Percentiles rank a stretch among this genome's conserved stretches.
These are phyloP conservation scores for Homarus americanus DNA, from an alignment of 1,140 invertebrate species.

Conservation along the genomic window DNA sequence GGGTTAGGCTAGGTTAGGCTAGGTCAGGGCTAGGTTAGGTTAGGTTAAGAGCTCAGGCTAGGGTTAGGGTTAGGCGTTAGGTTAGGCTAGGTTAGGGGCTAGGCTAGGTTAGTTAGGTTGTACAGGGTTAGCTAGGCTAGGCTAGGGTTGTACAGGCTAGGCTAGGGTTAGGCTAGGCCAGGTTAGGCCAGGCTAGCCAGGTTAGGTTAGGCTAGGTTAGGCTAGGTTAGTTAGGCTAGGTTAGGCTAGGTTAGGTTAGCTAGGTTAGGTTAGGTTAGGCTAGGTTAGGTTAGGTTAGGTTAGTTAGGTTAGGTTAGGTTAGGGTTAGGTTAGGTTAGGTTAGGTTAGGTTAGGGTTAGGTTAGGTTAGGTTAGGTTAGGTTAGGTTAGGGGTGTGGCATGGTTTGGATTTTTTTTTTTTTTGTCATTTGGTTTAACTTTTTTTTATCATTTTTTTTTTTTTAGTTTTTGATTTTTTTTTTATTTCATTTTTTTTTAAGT, in stretches of 20 bases:
- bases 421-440: too few relatives aligned
- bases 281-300: conserved; percentile 12
- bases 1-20: conserved; percentile 10
- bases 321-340: conserved; percentile 42
- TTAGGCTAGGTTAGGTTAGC: conserved; percentile 32
- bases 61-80: neutral
- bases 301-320: neutral
- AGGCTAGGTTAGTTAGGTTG: conserved; percentile 58
- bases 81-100: neutral
- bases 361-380: conserved; percentile 24
- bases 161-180: conserved; percentile 19
- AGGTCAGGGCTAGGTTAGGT: conserved; percentile 32
- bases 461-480: too few relatives aligned
- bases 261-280: conserved; percentile 17
- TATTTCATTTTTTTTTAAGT: too few relatives aligned
- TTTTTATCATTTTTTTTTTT: too few relatives aligned
- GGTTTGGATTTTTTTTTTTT: too few relatives aligned
- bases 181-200: conserved; percentile 53
- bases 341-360: conserved; percentile 48
- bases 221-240: neutral
- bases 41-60: conserved; percentile 35
- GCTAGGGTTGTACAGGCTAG: conserved; percentile 15
- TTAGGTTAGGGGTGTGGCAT: neutral
- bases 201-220: conserved; percentile 41
- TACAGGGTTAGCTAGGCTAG: conserved; percentile 22